A percentile compares a stretch with the other conserved stretches of the same genome.
These are phyloP conservation scores for Xiphophorus maculatus DNA, from an alignment of 2,113 vertebrate genomes.

Conservation along the genomic window DNA sequence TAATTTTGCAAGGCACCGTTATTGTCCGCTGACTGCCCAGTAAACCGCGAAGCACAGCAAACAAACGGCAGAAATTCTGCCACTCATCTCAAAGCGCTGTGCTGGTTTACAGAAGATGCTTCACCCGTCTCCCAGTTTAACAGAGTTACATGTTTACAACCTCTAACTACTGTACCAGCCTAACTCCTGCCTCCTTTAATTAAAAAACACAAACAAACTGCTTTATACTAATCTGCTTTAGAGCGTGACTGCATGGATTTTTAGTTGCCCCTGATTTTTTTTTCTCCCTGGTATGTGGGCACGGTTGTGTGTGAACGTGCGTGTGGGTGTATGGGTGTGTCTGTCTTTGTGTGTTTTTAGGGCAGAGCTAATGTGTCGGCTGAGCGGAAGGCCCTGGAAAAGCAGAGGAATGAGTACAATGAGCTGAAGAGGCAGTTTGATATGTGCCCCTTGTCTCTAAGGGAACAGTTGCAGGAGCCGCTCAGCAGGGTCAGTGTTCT, in stretches of 20 bases:
- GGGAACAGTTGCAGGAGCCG: constrained; percentile 96
- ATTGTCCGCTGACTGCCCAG: neutral
- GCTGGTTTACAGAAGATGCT: constrained; percentile 9
- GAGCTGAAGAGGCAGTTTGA: constrained; percentile 96
- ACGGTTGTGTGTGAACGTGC: constrained; percentile 36
- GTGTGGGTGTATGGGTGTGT: constrained; percentile 62
- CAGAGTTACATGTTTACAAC: constrained; percentile 6
- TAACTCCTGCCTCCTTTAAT: constrained; percentile 42
- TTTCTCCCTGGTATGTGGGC: constrained; percentile 53
- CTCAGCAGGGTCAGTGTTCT: constrained; percentile 96
- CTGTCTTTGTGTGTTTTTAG: constrained; percentile 83
- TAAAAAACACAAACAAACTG: constrained; percentile 3
- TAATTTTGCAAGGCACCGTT: neutral
- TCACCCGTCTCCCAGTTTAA: constrained; percentile 2
- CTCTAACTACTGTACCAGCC: constrained; percentile 17
- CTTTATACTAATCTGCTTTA: constrained; percentile 22
- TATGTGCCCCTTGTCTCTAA: constrained; percentile 97
- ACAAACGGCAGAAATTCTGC: neutral
- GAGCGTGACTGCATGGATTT: constrained; percentile 69
- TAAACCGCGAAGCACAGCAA: neutral
- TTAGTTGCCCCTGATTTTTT: constrained; percentile 67
- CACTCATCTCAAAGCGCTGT: too few relatives aligned
- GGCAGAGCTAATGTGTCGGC: constrained; percentile 96
- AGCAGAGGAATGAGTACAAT: constrained; percentile 90
- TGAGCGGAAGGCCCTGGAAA: constrained; percentile 92